Percentiles rank a stretch among this genome's conserved stretches.
Evolutionary conservation across 2,888 invertebrate species (phyloP).

Genomic region (Malachius bipustulatus): DNA sequence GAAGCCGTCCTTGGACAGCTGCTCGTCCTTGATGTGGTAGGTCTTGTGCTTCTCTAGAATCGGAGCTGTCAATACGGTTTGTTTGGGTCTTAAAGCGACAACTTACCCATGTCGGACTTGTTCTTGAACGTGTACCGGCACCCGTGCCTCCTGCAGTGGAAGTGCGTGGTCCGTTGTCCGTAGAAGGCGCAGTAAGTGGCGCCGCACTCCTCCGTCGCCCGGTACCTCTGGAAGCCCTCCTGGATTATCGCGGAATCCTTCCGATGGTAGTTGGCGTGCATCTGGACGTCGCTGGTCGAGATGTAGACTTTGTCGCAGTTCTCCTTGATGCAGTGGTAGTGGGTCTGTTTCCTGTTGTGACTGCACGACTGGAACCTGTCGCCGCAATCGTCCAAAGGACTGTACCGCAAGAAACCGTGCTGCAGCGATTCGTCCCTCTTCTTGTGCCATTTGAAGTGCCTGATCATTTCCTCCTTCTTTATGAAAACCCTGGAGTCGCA

Average conservation of each 20-base stretch:
- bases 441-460: constrained; percentile 99
- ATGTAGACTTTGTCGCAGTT: constrained; percentile 93
- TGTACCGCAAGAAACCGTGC: constrained; percentile 85
- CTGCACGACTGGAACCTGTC: constrained; percentile 59
- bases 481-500: constrained; percentile 76
- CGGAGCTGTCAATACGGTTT: constrained; percentile 4
- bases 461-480: constrained; percentile 97
- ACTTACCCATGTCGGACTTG: constrained; percentile 97
- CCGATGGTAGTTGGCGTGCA: constrained; percentile 98
- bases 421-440: constrained; percentile 93
- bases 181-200: constrained; percentile 84
- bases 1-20: constrained; percentile 89
- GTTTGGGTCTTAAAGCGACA: too few relatives aligned
- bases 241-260: constrained; percentile 96
- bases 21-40: constrained; percentile 95
- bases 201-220: constrained; percentile 92
- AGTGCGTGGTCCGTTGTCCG: constrained; percentile 93
- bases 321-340: constrained; percentile 95
- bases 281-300: constrained; percentile 96
- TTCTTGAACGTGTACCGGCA: constrained; percentile 97
- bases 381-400: constrained; percentile 89
- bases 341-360: constrained; percentile 89
- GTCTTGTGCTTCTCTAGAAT: constrained; percentile 93
- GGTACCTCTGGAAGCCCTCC: constrained; percentile 92
- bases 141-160: constrained; percentile 84